Evolutionary conservation across 2,888 invertebrate genomes (phyloP).

Genomic region (Chrysolina americana): DNA sequence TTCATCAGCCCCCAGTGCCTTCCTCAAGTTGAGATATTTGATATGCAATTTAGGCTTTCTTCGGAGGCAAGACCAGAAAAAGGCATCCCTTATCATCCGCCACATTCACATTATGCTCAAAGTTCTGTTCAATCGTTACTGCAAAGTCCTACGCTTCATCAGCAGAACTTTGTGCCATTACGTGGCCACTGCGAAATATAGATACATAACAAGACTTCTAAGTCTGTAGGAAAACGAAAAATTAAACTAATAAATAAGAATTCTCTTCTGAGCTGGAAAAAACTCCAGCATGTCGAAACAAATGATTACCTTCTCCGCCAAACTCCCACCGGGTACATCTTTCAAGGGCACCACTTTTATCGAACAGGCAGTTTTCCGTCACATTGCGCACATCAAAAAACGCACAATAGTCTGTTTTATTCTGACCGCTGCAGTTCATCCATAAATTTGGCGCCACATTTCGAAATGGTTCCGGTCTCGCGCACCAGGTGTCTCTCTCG

Average conservation of each 20-base stretch:
- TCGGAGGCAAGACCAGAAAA: background rate
- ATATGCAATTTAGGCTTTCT: background rate
- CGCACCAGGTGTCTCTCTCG: slow-evolving; percentile 80
- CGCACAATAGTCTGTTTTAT: slow-evolving; percentile 70
- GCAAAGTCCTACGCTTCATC: too few species aligned
- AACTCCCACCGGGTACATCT: slow-evolving; percentile 66
- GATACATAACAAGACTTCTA: too few species aligned
- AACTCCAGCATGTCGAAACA: background rate
- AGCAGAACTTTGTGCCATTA: too few species aligned
- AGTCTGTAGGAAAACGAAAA: too few species aligned
- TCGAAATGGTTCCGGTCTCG: slow-evolving; percentile 73
- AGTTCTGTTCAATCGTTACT: too few species aligned
- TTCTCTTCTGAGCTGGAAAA: too few species aligned
- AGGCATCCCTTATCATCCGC: too few species aligned
- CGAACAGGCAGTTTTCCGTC: slow-evolving; percentile 47
- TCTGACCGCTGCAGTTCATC: slow-evolving; percentile 79
- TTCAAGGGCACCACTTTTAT: slow-evolving; percentile 45
- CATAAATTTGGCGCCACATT: slow-evolving; percentile 73
- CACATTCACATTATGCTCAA: too few species aligned
- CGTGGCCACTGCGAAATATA: too few species aligned
- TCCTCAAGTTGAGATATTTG: too few species aligned
- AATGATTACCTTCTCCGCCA: slow-evolving; percentile 62
- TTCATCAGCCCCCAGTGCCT: too few species aligned
- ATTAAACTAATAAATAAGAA: too few species aligned
- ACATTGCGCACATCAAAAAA: slow-evolving; percentile 61